Evolutionary conservation across 2,888 invertebrate species (phyloP).

Genomic region (Drosophila macrothrix): DNA sequence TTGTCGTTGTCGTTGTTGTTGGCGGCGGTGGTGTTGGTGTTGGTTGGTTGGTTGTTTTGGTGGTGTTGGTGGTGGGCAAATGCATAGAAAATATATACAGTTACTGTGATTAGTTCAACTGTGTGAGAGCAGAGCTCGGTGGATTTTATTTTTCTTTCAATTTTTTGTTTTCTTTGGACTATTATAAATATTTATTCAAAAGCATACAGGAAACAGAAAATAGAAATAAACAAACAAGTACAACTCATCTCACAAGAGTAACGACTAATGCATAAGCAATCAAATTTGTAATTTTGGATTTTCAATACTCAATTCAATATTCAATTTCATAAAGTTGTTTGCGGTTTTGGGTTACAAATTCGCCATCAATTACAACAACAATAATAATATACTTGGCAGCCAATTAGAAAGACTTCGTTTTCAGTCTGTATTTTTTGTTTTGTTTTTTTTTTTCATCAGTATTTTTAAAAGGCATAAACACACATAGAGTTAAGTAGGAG

Average conservation of each 20-base stretch:
- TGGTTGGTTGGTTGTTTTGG: constrained; percentile 54
- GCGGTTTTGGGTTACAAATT: constrained; percentile 46
- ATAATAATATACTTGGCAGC: constrained; percentile 58
- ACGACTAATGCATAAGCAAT: constrained; percentile 81
- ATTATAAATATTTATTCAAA: constrained; percentile 56
- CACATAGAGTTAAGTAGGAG: constrained; percentile 55
- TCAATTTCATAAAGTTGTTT: constrained; percentile 53
- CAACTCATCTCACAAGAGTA: constrained; percentile 72
- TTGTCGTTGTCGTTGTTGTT: constrained; percentile 38
- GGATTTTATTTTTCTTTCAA: constrained; percentile 26
- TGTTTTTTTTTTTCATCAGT: constrained; percentile 22
- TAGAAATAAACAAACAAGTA: constrained; percentile 42
- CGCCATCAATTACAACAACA: constrained; percentile 73
- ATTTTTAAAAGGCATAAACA: constrained; percentile 52
- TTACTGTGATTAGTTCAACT: constrained; percentile 76
- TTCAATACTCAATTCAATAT: constrained; percentile 45
- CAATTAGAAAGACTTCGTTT: constrained; percentile 45
- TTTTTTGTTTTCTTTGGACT: constrained; percentile 30
- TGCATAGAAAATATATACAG: constrained; percentile 80
- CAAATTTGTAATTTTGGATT: constrained; percentile 61
- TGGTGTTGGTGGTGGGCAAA: constrained; percentile 70
- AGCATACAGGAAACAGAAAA: constrained; percentile 68
- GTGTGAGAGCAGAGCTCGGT: constrained; percentile 70
- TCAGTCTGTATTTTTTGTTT: not conserved
- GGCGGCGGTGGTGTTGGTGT: constrained; percentile 41